Conservation (phyloP, 1,140 invertebrate species). For the Sarcophaga bullata region DNA sequence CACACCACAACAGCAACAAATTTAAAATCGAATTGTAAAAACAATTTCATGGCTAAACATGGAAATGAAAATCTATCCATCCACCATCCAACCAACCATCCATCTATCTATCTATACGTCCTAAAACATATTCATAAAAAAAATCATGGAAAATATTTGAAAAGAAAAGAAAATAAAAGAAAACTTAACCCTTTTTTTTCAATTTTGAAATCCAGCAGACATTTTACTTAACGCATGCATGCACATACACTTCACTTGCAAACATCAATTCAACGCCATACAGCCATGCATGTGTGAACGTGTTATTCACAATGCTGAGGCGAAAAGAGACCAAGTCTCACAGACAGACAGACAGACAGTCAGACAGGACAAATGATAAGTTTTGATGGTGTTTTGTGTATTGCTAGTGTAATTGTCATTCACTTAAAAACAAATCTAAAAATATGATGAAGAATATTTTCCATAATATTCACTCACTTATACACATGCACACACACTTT, state of each 20-base stretch:
- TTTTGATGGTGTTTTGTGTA: neutral
- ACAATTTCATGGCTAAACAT: constrained; percentile 38
- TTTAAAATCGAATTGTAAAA: constrained; percentile 25
- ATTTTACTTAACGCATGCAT: constrained; percentile 35
- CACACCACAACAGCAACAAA: neutral
- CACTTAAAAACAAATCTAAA: constrained; percentile 24
- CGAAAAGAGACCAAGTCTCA: too few relatives aligned
- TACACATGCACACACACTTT: neutral
- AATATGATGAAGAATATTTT: constrained; percentile 37
- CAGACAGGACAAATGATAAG: too few relatives aligned
- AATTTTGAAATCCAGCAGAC: constrained; percentile 21
- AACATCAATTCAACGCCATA: neutral
- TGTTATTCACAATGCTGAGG: too few relatives aligned
- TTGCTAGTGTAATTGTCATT: constrained; percentile 5
- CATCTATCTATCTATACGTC: too few relatives aligned
- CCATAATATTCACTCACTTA: neutral
- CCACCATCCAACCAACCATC: too few relatives aligned
- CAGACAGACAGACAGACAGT: neutral
- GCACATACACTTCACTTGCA: constrained; percentile 17
- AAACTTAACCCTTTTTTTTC: too few relatives aligned
- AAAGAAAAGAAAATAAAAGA: too few relatives aligned
- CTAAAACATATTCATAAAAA: too few relatives aligned
- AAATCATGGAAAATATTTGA: too few relatives aligned
- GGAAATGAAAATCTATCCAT: constrained; percentile 15
- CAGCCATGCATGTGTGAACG: too few relatives aligned